phyloP scores from a whole-genome alignment of 2,113 vertebrate genomes.

The Tetrax tetrax region DNA sequence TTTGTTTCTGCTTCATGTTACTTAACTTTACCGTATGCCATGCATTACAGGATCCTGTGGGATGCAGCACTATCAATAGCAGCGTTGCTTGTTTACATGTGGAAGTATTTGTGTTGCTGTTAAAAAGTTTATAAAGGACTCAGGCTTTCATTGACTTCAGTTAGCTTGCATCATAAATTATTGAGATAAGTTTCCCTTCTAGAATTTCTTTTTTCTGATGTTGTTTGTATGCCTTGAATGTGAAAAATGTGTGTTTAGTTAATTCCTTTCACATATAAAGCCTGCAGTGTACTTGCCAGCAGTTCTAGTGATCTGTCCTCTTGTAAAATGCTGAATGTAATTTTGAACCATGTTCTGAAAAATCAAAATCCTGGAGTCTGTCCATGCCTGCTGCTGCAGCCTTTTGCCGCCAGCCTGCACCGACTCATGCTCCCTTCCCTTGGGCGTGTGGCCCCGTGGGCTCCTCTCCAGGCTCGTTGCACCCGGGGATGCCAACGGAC shows the following conservation, averaged over 20 bases:
- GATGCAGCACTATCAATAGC: too few species aligned
- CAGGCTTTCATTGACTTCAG: too few species aligned
- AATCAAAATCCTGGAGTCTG: background rate
- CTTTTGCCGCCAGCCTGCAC: background rate
- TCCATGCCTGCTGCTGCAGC: background rate
- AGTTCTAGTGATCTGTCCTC: background rate
- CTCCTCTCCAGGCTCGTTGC: background rate
- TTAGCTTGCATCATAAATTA: too few species aligned
- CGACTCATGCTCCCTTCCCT: background rate
- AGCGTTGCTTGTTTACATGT: too few species aligned
- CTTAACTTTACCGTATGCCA: too few species aligned
- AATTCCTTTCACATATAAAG: background rate
- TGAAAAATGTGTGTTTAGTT: background rate
- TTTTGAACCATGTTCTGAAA: background rate
- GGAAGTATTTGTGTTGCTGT: too few species aligned
- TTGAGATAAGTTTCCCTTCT: background rate
- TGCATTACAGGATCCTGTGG: too few species aligned
- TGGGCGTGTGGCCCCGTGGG: fast-evolving
- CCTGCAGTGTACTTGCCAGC: background rate
- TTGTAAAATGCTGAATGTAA: background rate
- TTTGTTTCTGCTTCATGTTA: too few species aligned
- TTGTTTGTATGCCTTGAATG: background rate
- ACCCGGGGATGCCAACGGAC: fast-evolving
- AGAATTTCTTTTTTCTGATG: background rate
- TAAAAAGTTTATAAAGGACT: too few species aligned